Conservation (phyloP, 2,113 vertebrate genomes). For the Cololabis saira region DNA sequence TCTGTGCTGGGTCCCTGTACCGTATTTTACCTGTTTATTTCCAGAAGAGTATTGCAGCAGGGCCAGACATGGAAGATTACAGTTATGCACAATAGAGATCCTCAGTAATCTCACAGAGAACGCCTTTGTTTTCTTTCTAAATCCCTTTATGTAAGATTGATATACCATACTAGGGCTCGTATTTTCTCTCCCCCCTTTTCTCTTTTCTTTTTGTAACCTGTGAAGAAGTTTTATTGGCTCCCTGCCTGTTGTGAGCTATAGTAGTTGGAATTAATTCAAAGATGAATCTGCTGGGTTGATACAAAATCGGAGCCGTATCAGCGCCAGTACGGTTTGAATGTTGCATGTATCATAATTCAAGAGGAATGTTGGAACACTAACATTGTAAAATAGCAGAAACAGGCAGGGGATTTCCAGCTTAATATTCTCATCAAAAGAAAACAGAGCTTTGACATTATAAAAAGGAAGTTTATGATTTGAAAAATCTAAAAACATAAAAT, state of each 20-base stretch:
- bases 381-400: constrained; percentile 11
- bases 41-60: constrained; percentile 22
- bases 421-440: constrained; percentile 13
- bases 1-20: constrained; percentile 7
- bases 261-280: constrained; percentile 39
- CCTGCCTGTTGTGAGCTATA: constrained; percentile 5
- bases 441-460: background rate
- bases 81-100: constrained; percentile 37
- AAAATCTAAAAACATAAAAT: background rate
- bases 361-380: constrained; percentile 31
- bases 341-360: constrained; percentile 17
- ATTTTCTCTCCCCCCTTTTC: background rate
- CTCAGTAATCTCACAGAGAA: constrained; percentile 42
- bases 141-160: constrained; percentile 61
- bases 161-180: constrained; percentile 29
- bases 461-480: constrained; percentile 19
- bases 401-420: constrained; percentile 35
- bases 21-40: constrained; percentile 27
- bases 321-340: constrained; percentile 8
- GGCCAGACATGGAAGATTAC: constrained; percentile 30
- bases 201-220: constrained; percentile 29
- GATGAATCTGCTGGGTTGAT: constrained; percentile 26
- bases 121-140: constrained; percentile 45
- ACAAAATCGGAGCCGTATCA: constrained; percentile 32
- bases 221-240: constrained; percentile 42